A percentile compares a stretch with the other conserved stretches of the same genome.
These are phyloP conservation scores for Acropternis orthonyx DNA, from an alignment of 2,797 vertebrate species.

Conservation along the genomic window DNA sequence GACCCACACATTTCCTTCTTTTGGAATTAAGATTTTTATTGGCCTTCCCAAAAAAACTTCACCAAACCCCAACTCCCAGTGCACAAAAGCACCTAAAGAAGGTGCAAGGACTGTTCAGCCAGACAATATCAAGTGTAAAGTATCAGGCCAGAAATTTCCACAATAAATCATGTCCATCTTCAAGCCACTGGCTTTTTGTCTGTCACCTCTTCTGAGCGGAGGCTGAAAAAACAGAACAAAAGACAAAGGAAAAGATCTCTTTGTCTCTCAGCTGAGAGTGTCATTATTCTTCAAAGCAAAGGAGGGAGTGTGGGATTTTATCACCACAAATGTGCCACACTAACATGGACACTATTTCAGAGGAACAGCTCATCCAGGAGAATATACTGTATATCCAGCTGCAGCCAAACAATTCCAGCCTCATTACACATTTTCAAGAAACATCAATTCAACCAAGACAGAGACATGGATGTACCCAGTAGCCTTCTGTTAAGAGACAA, in stretches of 20 bases:
- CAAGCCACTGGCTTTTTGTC: neutral
- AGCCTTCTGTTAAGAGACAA: neutral
- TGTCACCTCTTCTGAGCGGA: neutral
- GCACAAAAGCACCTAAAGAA: neutral
- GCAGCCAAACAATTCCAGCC: neutral
- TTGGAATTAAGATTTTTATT: neutral
- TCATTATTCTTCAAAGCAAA: neutral
- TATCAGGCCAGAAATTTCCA: neutral
- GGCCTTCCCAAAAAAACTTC: neutral
- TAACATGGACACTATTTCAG: neutral
- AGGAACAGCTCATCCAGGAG: neutral
- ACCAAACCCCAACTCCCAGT: neutral
- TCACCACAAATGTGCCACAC: neutral
- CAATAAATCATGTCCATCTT: neutral
- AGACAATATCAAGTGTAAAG: neutral
- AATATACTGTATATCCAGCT: neutral
- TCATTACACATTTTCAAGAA: neutral
- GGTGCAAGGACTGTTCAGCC: neutral
- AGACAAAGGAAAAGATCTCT: neutral
- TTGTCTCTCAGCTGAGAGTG: neutral
- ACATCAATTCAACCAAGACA: neutral
- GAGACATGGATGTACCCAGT: neutral
- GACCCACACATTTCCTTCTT: neutral
- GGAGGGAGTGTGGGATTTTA: neutral
- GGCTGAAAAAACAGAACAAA: neutral